Conservation (phyloP, 1,140 invertebrate genomes). For the Atopsyche davidsoni region DNA sequence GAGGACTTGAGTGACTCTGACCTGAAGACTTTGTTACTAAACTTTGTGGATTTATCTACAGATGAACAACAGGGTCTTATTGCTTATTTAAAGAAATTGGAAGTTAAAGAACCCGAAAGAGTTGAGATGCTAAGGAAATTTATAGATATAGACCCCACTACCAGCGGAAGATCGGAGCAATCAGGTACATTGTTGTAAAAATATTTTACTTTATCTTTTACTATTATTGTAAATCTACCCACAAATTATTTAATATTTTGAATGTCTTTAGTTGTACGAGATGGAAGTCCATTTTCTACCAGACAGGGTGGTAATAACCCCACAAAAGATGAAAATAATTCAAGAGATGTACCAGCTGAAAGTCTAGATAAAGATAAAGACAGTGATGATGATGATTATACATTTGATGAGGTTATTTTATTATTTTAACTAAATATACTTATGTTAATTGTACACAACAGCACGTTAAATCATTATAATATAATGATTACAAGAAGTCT, state of each 20-base stretch:
- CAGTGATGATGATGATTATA: constrained; percentile 29
- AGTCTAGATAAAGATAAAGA: constrained; percentile 16
- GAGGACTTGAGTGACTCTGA: constrained; percentile 69
- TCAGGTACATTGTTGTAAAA: neutral
- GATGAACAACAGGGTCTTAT: constrained; percentile 75
- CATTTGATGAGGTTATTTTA: constrained; percentile 26
- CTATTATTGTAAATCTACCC: neutral
- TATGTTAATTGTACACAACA: neutral
- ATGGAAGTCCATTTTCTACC: constrained; percentile 19
- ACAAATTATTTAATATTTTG: neutral
- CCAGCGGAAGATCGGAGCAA: constrained; percentile 5
- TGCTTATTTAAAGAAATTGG: constrained; percentile 69
- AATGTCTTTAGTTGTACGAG: neutral
- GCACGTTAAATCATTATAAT: neutral
- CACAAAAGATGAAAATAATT: neutral
- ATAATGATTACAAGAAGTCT: neutral
- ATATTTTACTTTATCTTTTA: neutral
- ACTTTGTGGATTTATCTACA: constrained; percentile 64
- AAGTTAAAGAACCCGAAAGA: constrained; percentile 60
- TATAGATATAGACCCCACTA: constrained; percentile 52
- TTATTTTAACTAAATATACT: neutral
- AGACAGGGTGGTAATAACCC: constrained; percentile 17
- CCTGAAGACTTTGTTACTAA: constrained; percentile 66
- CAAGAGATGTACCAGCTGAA: neutral
- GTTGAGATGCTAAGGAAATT: constrained; percentile 65